Evolutionary conservation across 2,113 vertebrate genomes (phyloP).

Genomic region (rat (Rattus norvegicus)): GRCr8 NC_086023.1:125191001-125191500

Average conservation of each 20-base stretch:
- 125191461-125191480: slow-evolving; percentile 55
- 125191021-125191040: slow-evolving; percentile 77
- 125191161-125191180: slow-evolving; percentile 81
- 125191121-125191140: slow-evolving; percentile 82
- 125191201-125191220: slow-evolving; percentile 77
- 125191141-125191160: slow-evolving; percentile 82
- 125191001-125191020: slow-evolving; percentile 65
- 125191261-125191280: slow-evolving; percentile 76
- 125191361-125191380: slow-evolving; percentile 60
- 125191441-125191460: slow-evolving; percentile 70
- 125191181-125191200: slow-evolving; percentile 81
- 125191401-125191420: slow-evolving; percentile 9
- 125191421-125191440: slow-evolving; percentile 66
- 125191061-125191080: slow-evolving; percentile 75
- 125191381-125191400: slow-evolving; percentile 59
- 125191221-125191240: slow-evolving; percentile 70
- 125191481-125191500: not conserved
- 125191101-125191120: slow-evolving; percentile 83
- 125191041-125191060: slow-evolving; percentile 74
- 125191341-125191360: slow-evolving; percentile 65
- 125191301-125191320: slow-evolving; percentile 1
- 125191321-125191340: slow-evolving; percentile 26
- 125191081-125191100: slow-evolving; percentile 82
- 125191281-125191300: slow-evolving; percentile 41
- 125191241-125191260: slow-evolving; percentile 72